Evolutionary conservation across 1,140 invertebrate species (phyloP).

Genomic region (Zophobas atratus): DNA sequence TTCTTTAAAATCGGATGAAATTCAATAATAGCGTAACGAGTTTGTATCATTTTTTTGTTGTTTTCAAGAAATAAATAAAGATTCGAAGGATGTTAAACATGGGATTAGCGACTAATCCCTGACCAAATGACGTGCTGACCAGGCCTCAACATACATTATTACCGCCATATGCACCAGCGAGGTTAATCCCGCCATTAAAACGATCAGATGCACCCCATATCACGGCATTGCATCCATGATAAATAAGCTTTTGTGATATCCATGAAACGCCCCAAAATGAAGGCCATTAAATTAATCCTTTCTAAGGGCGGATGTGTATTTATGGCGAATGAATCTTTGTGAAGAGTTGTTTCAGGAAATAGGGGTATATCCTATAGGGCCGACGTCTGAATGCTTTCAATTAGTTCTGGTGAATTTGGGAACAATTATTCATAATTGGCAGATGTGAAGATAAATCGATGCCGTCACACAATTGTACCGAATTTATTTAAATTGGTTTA

Average conservation of each 20-base stretch:
- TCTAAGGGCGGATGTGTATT: constrained; percentile 45
- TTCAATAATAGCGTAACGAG: too few species aligned
- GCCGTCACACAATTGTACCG: constrained; percentile 24
- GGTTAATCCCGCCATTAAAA: constrained; percentile 22
- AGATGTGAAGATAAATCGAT: constrained; percentile 42
- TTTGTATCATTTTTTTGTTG: too few species aligned
- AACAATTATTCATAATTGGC: constrained; percentile 43
- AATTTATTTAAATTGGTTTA: constrained; percentile 38
- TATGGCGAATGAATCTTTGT: constrained; percentile 43
- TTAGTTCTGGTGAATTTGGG: constrained; percentile 47
- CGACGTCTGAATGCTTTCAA: constrained; percentile 44
- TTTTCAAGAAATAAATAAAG: too few species aligned
- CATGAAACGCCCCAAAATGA: constrained; percentile 51
- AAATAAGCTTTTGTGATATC: constrained; percentile 39
- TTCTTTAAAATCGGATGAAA: too few species aligned
- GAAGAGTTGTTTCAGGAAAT: constrained; percentile 44
- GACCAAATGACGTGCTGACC: constrained; percentile 16
- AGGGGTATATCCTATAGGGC: constrained; percentile 32
- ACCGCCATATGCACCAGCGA: constrained; percentile 16
- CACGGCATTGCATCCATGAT: constrained; percentile 15
- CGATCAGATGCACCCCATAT: constrained; percentile 28
- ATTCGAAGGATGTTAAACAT: too few species aligned
- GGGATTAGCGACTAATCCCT: constrained; percentile 12
- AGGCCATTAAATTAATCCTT: constrained; percentile 52
- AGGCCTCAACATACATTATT: constrained; percentile 17